Evolutionary conservation across 92 coral and sea anemone species (phyloP).

Genomic region (Parazoanthus darwini): DNA sequence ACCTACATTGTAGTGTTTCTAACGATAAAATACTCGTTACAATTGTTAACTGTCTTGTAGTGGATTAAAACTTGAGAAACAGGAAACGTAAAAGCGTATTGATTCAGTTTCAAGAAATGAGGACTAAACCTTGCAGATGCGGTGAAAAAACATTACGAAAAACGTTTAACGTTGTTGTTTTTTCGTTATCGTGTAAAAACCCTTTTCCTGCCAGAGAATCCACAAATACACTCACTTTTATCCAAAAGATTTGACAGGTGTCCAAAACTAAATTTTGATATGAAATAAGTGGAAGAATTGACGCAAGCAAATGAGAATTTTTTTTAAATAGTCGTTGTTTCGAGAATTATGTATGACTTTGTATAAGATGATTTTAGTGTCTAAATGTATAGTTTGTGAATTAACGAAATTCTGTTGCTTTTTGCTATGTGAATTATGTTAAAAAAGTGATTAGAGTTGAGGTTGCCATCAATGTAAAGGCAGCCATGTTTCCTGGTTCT

Average conservation of each 20-base stretch:
- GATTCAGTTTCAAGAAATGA: background rate
- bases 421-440: too few relatives aligned
- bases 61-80: background rate
- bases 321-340: too few relatives aligned
- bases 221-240: background rate
- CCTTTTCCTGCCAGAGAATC: background rate
- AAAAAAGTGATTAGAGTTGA: too few relatives aligned
- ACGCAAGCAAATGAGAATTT: background rate
- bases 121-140: background rate
- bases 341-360: too few relatives aligned
- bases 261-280: background rate
- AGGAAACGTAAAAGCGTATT: background rate
- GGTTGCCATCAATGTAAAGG: background rate
- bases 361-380: too few relatives aligned
- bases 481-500: background rate
- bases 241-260: constrained; percentile 2
- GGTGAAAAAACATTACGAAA: background rate
- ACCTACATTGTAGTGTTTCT: background rate
- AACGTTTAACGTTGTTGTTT: background rate
- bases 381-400: too few relatives aligned
- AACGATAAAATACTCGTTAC: background rate
- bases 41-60: background rate
- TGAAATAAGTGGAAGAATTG: background rate
- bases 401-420: too few relatives aligned
- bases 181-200: background rate